These are phyloP conservation scores for Theristicus caerulescens DNA, from an alignment of 2,113 vertebrate species.

Conservation along the genomic window DNA sequence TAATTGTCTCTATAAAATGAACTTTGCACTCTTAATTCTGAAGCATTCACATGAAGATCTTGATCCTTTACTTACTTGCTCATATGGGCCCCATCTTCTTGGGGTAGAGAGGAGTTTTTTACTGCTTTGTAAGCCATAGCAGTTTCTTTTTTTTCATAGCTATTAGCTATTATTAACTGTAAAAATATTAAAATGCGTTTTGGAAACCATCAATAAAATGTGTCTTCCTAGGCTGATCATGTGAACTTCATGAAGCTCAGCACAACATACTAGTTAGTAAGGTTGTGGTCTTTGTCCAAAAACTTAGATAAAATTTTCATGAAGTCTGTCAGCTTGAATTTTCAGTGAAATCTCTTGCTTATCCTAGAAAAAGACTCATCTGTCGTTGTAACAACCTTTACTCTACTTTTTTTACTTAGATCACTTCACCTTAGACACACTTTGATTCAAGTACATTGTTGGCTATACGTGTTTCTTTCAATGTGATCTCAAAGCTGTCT, in stretches of 20 bases:
- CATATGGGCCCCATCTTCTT: neutral
- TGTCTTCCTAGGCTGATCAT: neutral
- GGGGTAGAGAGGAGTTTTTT: neutral
- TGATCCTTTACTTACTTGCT: neutral
- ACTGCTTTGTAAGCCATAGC: neutral
- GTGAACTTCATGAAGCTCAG: neutral
- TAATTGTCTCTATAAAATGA: neutral
- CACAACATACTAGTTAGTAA: neutral
- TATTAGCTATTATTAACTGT: neutral
- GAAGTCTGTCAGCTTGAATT: neutral
- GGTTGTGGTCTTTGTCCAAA: neutral
- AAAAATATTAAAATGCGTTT: neutral
- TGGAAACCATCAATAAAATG: neutral
- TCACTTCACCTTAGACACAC: neutral
- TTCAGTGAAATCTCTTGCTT: neutral
- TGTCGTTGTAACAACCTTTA: neutral
- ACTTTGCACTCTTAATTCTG: neutral
- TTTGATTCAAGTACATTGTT: neutral
- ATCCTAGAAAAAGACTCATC: neutral
- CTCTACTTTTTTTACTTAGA: neutral
- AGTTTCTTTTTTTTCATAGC: neutral
- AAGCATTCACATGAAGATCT: neutral
- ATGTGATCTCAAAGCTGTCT: neutral
- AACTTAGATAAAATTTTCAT: neutral
- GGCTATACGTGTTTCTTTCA: neutral